Base-by-base conservation (phyloP, 2,797 vertebrate genomes). In the Mareca penelope region DNA sequence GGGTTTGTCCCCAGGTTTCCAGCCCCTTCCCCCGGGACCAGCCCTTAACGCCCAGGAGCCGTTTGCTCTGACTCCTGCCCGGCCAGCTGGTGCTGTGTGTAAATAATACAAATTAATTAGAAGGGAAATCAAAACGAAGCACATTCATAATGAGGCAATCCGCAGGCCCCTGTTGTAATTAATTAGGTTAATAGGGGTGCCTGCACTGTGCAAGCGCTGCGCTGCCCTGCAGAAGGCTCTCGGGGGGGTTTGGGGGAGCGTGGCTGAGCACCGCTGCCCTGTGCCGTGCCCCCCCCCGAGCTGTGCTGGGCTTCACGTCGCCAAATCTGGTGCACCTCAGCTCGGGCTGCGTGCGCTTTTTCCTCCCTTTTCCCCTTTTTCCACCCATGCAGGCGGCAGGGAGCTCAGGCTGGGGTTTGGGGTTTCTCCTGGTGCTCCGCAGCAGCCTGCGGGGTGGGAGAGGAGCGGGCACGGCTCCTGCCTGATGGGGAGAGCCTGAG, bases 51-150 rank as follows among this genome's bases (percentile, higher is more conserved):
- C 78, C 4, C 8, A 46, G 73, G 89, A 86, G 75, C 40, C 55
- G 0, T 9, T 69, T 28, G 6, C 88, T 48, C 78, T 3, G 59
- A 29, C 65, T 55, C 9, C 44, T 87, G 82, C 85, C 42, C 4
- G 1, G 79, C 83, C 89, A 86, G 91, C 92, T 89, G 80, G 40
- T 59, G 78, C 91, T 29, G 82, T 7, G 1, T 72, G 93, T 90
- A 93, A 96, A 94, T 84, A 93, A 91, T 39, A 67, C 46, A 37
- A 67, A 93, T 97, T 95, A 97, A 97, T 97, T 96, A 94, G 75
- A 82, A 37, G 80, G 85, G 70, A 93, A 94, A 96, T 96, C 95
- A 92, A 87, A 95, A 64, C 88, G 10, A 13, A 61, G 55, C 95
- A 82, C 55, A 24, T 37, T 88, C 22, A 5, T 96, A 96, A 97